phyloP scores from a whole-genome alignment of 1,140 invertebrate genomes.

The Neodiprion fabricii region DNA sequence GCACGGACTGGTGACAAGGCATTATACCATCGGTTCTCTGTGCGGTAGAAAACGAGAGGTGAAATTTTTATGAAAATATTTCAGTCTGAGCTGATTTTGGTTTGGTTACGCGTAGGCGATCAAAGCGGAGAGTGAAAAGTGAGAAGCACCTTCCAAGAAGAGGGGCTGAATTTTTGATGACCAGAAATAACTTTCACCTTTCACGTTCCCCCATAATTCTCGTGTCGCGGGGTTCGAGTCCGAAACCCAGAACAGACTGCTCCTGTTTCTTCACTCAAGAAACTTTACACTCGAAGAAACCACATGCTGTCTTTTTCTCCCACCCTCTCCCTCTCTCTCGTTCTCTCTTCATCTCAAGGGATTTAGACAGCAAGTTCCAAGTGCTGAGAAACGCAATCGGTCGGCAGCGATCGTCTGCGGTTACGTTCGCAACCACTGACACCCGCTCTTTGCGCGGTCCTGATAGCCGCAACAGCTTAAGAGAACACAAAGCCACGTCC shows the following conservation, averaged over 20 bases:
- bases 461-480: background rate
- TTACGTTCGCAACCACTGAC: background rate
- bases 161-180: background rate
- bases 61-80: no score
- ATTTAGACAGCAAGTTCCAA: background rate
- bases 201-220: no score
- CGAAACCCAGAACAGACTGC: no score
- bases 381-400: background rate
- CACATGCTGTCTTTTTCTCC: background rate
- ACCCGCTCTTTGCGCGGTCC: background rate
- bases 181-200: background rate
- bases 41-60: no score
- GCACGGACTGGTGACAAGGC: no score
- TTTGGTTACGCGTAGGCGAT: background rate
- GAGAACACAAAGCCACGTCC: background rate
- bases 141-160: background rate
- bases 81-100: no score
- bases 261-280: background rate
- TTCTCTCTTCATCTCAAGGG: background rate
- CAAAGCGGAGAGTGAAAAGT: background rate
- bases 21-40: no score
- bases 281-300: background rate
- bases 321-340: no score
- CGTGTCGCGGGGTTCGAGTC: no score
- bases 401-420: background rate